Conservation (phyloP, 2,888 invertebrate genomes). For the Andrena minutula region DNA sequence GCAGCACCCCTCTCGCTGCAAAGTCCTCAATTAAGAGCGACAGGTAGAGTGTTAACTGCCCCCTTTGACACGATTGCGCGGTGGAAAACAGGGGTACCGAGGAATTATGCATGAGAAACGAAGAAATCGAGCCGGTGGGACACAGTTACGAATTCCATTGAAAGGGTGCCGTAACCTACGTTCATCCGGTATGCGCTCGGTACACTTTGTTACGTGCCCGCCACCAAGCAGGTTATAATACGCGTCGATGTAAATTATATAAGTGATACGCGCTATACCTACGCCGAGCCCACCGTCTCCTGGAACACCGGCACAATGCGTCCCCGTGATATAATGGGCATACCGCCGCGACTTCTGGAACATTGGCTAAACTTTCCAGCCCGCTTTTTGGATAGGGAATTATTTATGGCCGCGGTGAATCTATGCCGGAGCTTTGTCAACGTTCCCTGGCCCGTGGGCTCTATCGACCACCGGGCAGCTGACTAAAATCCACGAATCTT, state of each 20-base stretch:
- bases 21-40: too few relatives aligned
- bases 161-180: slow-evolving; percentile 28
- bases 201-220: slow-evolving; percentile 56
- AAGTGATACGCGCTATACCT: slow-evolving; percentile 59
- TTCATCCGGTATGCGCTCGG: slow-evolving; percentile 65
- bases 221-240: slow-evolving; percentile 63
- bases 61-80: slow-evolving; percentile 20
- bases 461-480: not conserved
- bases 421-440: slow-evolving; percentile 9
- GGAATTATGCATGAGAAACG: slow-evolving; percentile 59
- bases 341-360: slow-evolving; percentile 41
- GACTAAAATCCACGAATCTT: too few relatives aligned
- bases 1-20: too few relatives aligned
- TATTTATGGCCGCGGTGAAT: slow-evolving; percentile 43
- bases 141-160: slow-evolving; percentile 63
- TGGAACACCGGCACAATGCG: slow-evolving; percentile 51
- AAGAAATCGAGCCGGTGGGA: slow-evolving; percentile 54
- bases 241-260: slow-evolving; percentile 67
- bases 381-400: slow-evolving; percentile 33
- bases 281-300: slow-evolving; percentile 23
- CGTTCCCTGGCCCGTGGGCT: not conserved
- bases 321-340: slow-evolving; percentile 51
- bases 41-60: slow-evolving; percentile 6
- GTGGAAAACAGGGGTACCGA: slow-evolving; percentile 34
- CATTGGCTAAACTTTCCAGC: slow-evolving; percentile 33